These are phyloP conservation scores for Andrena praecox DNA, from an alignment of 2,888 invertebrate species.

Conservation along the genomic window DNA sequence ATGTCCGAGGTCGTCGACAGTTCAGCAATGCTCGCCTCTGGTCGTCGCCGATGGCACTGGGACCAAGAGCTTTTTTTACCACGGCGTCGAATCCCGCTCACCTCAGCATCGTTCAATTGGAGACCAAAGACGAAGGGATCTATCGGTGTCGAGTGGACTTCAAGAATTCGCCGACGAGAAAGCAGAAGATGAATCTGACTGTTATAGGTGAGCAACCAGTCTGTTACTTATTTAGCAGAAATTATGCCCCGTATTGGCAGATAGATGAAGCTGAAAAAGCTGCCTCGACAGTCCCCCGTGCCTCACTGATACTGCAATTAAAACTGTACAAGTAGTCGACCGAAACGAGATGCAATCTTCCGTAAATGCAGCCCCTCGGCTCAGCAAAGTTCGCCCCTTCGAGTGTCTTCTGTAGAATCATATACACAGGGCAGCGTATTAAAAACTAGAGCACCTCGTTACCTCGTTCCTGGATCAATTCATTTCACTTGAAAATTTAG, in stretches of 20 bases:
- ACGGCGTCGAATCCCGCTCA: slow-evolving; percentile 87
- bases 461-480: too few species aligned
- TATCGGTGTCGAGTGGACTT: slow-evolving; percentile 87
- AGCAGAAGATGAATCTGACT: slow-evolving; percentile 86
- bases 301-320: too few species aligned
- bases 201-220: slow-evolving; percentile 85
- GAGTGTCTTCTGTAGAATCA: too few species aligned
- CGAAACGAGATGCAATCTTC: too few species aligned
- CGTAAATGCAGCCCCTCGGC: too few species aligned
- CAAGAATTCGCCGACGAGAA: slow-evolving; percentile 86
- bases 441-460: too few species aligned
- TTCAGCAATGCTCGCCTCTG: slow-evolving; percentile 87
- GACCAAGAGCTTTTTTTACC: slow-evolving; percentile 87
- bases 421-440: too few species aligned
- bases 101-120: slow-evolving; percentile 85
- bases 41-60: slow-evolving; percentile 87
- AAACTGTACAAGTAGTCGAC: too few species aligned
- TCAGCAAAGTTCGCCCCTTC: too few species aligned
- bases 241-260: not conserved
- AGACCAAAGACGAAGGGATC: slow-evolving; percentile 85
- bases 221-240: not conserved
- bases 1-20: slow-evolving; percentile 86
- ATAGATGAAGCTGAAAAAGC: not conserved
- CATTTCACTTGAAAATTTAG: too few species aligned
- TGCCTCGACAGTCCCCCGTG: not conserved